phyloP scores from a whole-genome alignment of 2,113 vertebrate genomes.

The Vidua macroura region DNA sequence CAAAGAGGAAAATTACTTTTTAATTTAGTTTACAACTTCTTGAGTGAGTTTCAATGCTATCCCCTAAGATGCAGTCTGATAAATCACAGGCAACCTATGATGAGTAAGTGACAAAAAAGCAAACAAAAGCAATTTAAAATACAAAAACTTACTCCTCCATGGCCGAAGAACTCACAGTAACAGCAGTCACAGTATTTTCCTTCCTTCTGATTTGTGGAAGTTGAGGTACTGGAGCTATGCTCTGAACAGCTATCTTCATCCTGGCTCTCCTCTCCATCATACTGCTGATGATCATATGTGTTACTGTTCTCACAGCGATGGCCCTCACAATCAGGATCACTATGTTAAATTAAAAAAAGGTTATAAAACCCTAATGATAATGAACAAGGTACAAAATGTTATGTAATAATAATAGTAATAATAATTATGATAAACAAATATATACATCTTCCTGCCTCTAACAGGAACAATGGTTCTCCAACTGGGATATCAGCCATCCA shows the following conservation, averaged over 20 bases:
- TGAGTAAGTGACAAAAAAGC: background rate
- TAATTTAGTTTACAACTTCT: background rate
- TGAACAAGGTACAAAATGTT: background rate
- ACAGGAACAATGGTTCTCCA: background rate
- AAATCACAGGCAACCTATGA: background rate
- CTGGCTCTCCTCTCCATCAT: conserved; percentile 92
- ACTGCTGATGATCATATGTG: conserved; percentile 87
- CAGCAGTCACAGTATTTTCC: conserved; percentile 99
- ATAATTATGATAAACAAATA: background rate
- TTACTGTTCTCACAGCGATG: conserved; percentile 91
- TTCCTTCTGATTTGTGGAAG: conserved; percentile 98
- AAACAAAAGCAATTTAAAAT: background rate
- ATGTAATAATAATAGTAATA: no score
- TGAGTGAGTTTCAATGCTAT: background rate
- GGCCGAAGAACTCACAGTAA: conserved; percentile 99
- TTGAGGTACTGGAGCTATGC: conserved; percentile 97
- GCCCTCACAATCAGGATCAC: conserved; percentile 96
- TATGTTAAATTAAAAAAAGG: conserved; percentile 36
- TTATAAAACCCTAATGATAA: background rate
- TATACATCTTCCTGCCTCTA: background rate
- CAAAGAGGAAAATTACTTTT: background rate
- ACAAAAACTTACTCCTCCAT: conserved; percentile 89
- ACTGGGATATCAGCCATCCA: background rate
- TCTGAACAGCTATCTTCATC: conserved; percentile 98
- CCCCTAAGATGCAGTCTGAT: background rate